Conservation (phyloP, 1,140 invertebrate species). For the Leguminivora glycinivorella region DNA sequence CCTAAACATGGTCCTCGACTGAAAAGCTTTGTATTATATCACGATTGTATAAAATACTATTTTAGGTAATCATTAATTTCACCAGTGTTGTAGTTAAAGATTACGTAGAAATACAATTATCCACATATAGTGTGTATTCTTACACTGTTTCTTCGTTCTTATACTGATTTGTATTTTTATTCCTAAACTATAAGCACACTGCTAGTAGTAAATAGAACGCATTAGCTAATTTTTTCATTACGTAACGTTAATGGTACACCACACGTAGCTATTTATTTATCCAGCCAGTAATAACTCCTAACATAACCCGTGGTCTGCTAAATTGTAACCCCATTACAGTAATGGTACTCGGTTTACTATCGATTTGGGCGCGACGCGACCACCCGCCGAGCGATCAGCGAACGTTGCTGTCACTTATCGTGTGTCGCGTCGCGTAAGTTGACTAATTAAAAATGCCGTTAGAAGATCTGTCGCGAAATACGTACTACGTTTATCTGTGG, state of each 20-base stretch:
- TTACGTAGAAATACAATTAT: no score
- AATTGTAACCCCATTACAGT: slow-evolving; percentile 13
- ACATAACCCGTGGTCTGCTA: slow-evolving; percentile 20
- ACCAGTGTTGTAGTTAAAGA: no score
- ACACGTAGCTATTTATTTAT: slow-evolving; percentile 8
- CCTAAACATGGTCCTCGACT: no score
- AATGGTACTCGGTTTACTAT: slow-evolving; percentile 2
- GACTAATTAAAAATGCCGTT: neutral
- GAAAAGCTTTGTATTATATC: no score
- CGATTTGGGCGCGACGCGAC: slow-evolving; percentile 14
- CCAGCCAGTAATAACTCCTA: slow-evolving; percentile 10
- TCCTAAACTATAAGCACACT: neutral
- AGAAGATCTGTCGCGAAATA: neutral
- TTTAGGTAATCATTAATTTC: no score
- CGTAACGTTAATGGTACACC: slow-evolving; percentile 13
- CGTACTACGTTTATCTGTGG: no score
- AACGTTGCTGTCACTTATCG: neutral
- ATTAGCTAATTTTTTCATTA: slow-evolving; percentile 4
- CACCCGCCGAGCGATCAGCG: neutral
- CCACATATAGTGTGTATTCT: no score
- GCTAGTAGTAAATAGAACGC: neutral
- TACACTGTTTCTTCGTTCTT: neutral
- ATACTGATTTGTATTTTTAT: neutral
- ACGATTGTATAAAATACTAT: no score
- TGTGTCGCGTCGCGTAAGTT: neutral